phyloP scores from a whole-genome alignment of 2,113 vertebrate genomes.

The Rhinoptilus africanus region DNA sequence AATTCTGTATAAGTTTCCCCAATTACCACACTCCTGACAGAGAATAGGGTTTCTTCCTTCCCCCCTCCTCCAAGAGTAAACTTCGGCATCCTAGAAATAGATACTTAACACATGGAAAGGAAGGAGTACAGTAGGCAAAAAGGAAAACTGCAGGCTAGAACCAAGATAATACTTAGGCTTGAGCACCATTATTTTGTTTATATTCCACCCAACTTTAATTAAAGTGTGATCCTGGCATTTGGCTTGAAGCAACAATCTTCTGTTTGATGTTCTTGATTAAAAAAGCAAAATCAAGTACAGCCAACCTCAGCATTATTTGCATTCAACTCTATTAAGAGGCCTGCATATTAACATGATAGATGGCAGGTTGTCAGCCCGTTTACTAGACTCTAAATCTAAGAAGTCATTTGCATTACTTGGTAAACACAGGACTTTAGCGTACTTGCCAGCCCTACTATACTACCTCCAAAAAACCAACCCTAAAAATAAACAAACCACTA shows the following conservation, averaged over 20 bases:
- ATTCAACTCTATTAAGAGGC: neutral
- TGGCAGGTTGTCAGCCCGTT: neutral
- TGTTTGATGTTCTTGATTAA: neutral
- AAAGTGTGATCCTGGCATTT: neutral
- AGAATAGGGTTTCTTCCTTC: neutral
- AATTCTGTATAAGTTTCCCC: neutral
- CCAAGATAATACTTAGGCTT: neutral
- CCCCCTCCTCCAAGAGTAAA: neutral
- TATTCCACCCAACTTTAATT: neutral
- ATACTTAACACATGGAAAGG: neutral
- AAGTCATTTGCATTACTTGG: neutral
- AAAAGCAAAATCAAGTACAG: neutral
- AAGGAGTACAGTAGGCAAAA: neutral
- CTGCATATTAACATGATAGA: neutral
- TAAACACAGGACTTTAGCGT: neutral
- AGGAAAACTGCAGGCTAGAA: neutral
- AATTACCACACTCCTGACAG: neutral
- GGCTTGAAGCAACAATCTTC: neutral
- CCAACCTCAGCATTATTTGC: neutral
- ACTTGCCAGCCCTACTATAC: neutral
- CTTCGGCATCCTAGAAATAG: neutral
- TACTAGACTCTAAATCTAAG: neutral
- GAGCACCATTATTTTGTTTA: neutral
- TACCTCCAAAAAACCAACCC: neutral
- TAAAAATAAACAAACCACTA: neutral